These are phyloP conservation scores for Escarpia spicata DNA, from an alignment of 2,888 invertebrate species.

Conservation along the genomic window DNA sequence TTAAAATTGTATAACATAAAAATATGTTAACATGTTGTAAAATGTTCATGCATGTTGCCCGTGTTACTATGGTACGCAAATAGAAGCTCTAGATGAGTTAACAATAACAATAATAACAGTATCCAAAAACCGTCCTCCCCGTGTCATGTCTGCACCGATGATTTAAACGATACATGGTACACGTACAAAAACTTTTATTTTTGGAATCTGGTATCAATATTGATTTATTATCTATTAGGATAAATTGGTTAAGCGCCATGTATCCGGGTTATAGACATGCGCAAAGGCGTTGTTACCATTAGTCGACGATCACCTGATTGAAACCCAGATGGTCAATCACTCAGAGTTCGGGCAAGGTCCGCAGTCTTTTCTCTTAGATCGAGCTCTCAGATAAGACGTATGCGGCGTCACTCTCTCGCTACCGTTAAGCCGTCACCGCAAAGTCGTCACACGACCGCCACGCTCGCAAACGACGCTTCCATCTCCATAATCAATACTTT, in stretches of 20 bases:
- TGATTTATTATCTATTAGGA: neutral
- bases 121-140: no score
- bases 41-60: no score
- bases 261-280: no score
- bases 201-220: neutral
- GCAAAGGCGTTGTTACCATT: neutral
- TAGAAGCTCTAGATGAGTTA: no score
- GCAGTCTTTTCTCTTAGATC: neutral
- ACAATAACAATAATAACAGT: no score
- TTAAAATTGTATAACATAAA: no score
- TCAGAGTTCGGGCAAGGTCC: neutral
- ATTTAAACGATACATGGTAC: neutral
- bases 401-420: neutral
- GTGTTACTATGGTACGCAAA: no score
- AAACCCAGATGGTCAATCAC: neutral
- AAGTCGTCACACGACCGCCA: neutral
- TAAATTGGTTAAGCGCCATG: no score
- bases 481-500: conserved; percentile 16
- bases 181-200: neutral
- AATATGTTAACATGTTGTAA: no score
- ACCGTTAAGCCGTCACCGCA: neutral
- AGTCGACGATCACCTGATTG: neutral
- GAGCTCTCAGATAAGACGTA: neutral
- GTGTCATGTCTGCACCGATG: neutral
- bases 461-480: neutral